Evolutionary conservation across 1,140 invertebrate species (phyloP), one percentile per base, ranked within the genome.

Genomic region (Drosophila navojoa): DNA sequence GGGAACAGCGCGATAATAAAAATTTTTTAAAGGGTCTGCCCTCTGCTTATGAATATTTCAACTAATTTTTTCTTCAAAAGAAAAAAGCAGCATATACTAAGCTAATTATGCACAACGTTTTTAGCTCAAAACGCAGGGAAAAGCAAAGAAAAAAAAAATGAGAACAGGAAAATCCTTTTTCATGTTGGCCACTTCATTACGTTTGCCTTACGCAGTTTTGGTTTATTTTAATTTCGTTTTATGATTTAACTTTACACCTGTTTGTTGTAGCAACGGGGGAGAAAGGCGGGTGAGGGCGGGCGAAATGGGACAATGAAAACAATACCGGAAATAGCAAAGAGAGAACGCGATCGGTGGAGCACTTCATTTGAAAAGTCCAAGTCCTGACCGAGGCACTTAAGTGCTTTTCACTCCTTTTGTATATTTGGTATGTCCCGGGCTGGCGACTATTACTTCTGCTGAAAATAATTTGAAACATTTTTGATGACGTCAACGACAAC

Each of bases 161-260:
- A 15, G 3, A 15, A 13, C n/a, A 16, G 42, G 42, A 72, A 77
- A 89, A 82, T 84, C 84, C 84, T 77, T 84, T 87, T 75, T 68
- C 35, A 32, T 71, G 54, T 55, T 50, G 67, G 66, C 53, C 69
- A 87, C 84, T 87, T 87, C 84, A 87, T 87, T 89, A 86, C 84
- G 74, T 87, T 87, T 81, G 71, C 71, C 66, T 60, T 57, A 53
- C 53, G 13, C 22, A 49, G 64, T 47, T 87, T 84, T 72, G 79
- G 74, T 90, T 91, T 91, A 90, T 87, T 89, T 91, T 91, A 90
- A 91, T 91, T 91, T 90, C 82, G 80, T 91, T 91, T 91, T 91
- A 81, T 87, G 86, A 91, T 91, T 91, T 89, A 91, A 91, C 90
- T 91, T 91, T 91, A 91, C 90, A 91, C 90, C 90, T 91, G 90